Evolutionary conservation across 2,888 invertebrate species (phyloP).

Genomic region (Aplocera efformata): DNA sequence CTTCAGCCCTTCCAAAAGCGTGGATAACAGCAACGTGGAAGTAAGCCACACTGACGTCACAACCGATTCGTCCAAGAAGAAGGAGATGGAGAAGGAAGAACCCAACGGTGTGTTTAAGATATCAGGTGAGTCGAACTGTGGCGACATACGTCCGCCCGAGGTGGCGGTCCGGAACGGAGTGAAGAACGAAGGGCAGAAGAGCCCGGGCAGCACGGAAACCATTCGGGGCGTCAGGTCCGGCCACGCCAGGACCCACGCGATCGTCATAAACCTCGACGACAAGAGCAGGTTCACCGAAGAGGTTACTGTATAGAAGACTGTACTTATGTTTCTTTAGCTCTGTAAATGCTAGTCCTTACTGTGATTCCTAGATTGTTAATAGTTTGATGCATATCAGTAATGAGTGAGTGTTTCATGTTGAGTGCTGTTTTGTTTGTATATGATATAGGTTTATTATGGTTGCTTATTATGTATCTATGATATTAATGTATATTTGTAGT

Average conservation of each 20-base stretch:
- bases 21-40: conserved; percentile 62
- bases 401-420: conserved; percentile 9
- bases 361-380: conserved; percentile 55
- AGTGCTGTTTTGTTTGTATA: conserved; percentile 4
- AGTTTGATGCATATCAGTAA: conserved; percentile 32
- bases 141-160: conserved; percentile 67
- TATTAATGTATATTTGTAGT: conserved; percentile 2
- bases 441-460: not conserved
- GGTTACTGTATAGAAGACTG: conserved; percentile 83
- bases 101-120: conserved; percentile 72
- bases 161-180: conserved; percentile 57
- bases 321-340: conserved; percentile 29
- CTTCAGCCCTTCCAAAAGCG: conserved; percentile 72
- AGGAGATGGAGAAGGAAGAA: conserved; percentile 55
- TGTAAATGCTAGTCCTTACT: conserved; percentile 66
- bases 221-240: conserved; percentile 78
- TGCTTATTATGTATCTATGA: not conserved
- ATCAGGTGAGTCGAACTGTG: conserved; percentile 69
- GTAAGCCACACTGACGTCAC: conserved; percentile 68
- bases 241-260: conserved; percentile 87
- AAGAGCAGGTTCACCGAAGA: conserved; percentile 90
- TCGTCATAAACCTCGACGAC: conserved; percentile 89
- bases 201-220: conserved; percentile 62
- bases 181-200: conserved; percentile 63
- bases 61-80: conserved; percentile 65